These are phyloP conservation scores for Orthonevra nobilis DNA, from an alignment of 2,888 invertebrate genomes.

Conservation along the genomic window DNA sequence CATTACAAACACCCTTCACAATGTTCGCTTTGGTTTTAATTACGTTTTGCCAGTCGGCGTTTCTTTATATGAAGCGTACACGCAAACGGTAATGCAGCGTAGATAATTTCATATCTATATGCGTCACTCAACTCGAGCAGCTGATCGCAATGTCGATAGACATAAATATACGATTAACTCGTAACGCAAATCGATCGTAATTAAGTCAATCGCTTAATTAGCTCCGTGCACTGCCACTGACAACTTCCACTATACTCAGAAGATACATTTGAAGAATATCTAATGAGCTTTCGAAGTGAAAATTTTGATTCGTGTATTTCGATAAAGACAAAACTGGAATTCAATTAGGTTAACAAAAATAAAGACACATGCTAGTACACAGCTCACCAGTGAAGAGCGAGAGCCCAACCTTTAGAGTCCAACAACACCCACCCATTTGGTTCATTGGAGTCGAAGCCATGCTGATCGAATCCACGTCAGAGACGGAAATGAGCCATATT, in stretches of 20 bases:
- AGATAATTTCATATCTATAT: conserved; percentile 56
- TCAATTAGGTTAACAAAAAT: conserved; percentile 14
- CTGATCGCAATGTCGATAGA: conserved; percentile 45
- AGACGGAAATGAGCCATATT: conserved; percentile 64
- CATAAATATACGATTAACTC: conserved; percentile 34
- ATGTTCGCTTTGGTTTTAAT: conserved; percentile 8
- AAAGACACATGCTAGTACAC: neutral
- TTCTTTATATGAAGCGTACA: conserved; percentile 2
- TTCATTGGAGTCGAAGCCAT: conserved; percentile 44
- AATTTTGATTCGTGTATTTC: neutral
- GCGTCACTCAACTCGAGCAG: conserved; percentile 50
- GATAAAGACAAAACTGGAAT: conserved; percentile 6
- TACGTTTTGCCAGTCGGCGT: too few species aligned
- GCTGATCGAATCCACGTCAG: conserved; percentile 40
- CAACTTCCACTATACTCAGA: neutral
- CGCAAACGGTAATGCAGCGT: conserved; percentile 47
- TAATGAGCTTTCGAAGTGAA: conserved; percentile 18
- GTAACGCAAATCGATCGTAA: conserved; percentile 41
- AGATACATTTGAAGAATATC: conserved; percentile 12
- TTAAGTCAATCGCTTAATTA: conserved; percentile 58
- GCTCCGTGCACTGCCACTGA: conserved; percentile 22
- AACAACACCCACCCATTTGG: conserved; percentile 49
- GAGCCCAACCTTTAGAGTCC: conserved; percentile 42
- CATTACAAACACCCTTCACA: conserved; percentile 28
- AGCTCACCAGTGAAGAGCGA: neutral